Evolutionary conservation across 30 jellyfish, hydroid and myxozoan species (phyloP).

Genomic region (Hydra vulgaris): DNA sequence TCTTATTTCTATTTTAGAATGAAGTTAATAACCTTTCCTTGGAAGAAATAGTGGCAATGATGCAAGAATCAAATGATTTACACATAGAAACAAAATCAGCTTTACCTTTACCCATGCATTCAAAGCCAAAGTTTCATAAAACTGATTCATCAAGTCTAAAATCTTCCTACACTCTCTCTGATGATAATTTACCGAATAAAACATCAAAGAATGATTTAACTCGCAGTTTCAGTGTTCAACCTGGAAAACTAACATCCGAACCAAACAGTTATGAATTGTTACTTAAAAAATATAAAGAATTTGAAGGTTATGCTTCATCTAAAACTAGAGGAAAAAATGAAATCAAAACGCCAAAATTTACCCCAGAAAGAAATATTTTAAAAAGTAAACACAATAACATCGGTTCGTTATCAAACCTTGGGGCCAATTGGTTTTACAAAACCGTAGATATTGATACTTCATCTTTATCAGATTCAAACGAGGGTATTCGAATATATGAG

Average conservation of each 20-base stretch:
- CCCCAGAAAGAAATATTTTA: background rate
- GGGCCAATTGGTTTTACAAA: background rate
- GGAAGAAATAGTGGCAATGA: constrained; percentile 77
- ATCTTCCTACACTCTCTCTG: background rate
- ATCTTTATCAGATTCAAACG: background rate
- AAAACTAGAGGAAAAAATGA: background rate
- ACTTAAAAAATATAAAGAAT: background rate
- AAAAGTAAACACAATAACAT: too few relatives aligned
- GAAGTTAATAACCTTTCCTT: constrained; percentile 50
- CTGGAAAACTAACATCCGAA: background rate
- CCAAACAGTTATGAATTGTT: background rate
- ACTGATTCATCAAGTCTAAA: background rate
- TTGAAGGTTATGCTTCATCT: background rate
- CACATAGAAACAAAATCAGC: constrained; percentile 64
- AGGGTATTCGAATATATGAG: constrained; percentile 1
- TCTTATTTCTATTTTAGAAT: too few relatives aligned
- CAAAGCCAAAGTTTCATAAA: constrained; percentile 13
- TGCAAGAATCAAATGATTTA: constrained; percentile 71
- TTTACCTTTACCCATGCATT: constrained; percentile 38
- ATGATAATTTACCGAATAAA: background rate
- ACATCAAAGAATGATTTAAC: background rate
- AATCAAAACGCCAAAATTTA: background rate
- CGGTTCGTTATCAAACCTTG: too few relatives aligned
- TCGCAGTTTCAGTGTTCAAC: background rate
- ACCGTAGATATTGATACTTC: background rate